These are phyloP conservation scores for Diarsia brunnea DNA, from an alignment of 2,888 invertebrate species.

Conservation along the genomic window DNA sequence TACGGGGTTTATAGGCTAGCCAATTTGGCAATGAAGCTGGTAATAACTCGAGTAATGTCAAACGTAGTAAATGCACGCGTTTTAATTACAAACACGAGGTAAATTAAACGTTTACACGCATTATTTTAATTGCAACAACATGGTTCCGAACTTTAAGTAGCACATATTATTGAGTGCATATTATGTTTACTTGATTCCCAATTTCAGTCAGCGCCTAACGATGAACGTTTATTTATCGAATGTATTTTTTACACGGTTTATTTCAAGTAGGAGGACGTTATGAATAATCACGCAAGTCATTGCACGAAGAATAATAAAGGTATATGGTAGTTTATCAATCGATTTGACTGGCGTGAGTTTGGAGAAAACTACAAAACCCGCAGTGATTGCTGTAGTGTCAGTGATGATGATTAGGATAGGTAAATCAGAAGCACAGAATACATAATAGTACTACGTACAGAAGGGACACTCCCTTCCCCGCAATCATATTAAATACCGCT, in stretches of 20 bases:
- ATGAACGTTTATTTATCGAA: background rate
- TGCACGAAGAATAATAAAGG: background rate
- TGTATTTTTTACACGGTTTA: background rate
- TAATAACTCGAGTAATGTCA: slow-evolving; percentile 17
- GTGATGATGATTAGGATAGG: background rate
- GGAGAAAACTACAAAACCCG: background rate
- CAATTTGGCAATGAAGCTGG: slow-evolving; percentile 6
- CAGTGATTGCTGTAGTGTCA: background rate
- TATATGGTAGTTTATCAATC: background rate
- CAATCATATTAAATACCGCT: too few species aligned
- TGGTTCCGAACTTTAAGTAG: background rate
- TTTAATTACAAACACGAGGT: slow-evolving; percentile 32
- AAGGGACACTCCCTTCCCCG: too few species aligned
- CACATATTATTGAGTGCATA: slow-evolving; percentile 11
- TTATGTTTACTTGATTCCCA: background rate
- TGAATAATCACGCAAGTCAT: background rate
- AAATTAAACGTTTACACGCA: slow-evolving; percentile 1
- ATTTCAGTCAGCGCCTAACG: slow-evolving; percentile 1
- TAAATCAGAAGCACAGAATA: too few species aligned
- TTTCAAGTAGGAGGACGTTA: background rate
- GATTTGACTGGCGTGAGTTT: background rate
- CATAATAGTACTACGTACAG: too few species aligned
- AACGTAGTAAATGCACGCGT: slow-evolving; percentile 11
- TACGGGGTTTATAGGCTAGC: slow-evolving; percentile 13
- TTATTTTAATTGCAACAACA: slow-evolving; percentile 18